Base-by-base conservation (phyloP, 2,888 invertebrate species). In the Rhopalosiphum nymphaeae region DNA sequence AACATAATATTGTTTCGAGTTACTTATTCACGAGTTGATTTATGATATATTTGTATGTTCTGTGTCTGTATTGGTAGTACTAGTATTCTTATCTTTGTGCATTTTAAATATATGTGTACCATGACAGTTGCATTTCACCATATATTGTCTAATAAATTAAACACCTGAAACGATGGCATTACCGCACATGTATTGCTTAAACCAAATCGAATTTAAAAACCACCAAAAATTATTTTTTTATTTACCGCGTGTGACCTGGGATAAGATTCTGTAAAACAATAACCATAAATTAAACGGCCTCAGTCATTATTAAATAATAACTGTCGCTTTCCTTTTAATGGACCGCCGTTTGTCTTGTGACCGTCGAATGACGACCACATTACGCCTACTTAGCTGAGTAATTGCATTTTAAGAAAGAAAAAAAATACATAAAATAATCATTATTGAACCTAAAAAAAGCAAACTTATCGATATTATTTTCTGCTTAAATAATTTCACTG, bases 271-370 rank as follows among this genome's bases (percentile, higher is more conserved):
- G 56, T 57, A 44, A 57, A 26, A 91, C 91, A 86, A 91, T 91
- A 91, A 91, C 85, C 86, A 46, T 91, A 91, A 91, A 91, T 91
- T 46, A 57, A 26, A 46, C 46, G 46, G 3, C 44, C 57, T 36
- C 46, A 9, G 91, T 86, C 91, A 57, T 91, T 91, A 86, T 91
- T 91, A 86, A 91, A 91, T 46, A 86, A 91, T 56, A 36, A 89
- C 46, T 91, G 85, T 57, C 57, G 57, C 57, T 91, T 86, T 91
- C 86, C n/a, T 42, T 46, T 91, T 91, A 91, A 91, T 85, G 91
- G 85, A 86, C 11, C 44, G 46, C 57, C n/a, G n/a, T 91, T 91
- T 86, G 46, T 91, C 91, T 91, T 46, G 57, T 29, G 56, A n/a
- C 7, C n/a, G 25, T 86, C 56, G 84, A 56, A 44, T 56, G 42